Evolutionary conservation across 2,888 invertebrate species (phyloP).

Genomic region (Ennomos fuscantarius): DNA sequence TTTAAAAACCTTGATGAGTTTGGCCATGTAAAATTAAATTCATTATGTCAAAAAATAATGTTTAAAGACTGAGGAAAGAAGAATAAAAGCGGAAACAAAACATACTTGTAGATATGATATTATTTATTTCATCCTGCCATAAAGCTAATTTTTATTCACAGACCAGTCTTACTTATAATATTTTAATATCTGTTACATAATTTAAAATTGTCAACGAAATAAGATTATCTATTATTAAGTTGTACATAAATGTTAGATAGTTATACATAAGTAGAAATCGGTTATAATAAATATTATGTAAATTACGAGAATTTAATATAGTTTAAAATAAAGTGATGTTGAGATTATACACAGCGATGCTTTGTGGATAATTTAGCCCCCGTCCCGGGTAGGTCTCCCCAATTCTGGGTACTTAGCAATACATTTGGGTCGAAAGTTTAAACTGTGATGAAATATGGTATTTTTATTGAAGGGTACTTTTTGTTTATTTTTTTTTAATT

Average conservation of each 20-base stretch:
- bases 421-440: too few relatives aligned
- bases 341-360: conserved; percentile 16
- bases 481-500: too few relatives aligned
- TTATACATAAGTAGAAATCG: conserved; percentile 16
- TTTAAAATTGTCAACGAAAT: conserved; percentile 37
- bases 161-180: neutral
- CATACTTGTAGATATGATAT: conserved; percentile 45
- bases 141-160: conserved; percentile 16
- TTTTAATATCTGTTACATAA: conserved; percentile 9
- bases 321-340: conserved; percentile 39
- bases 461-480: too few relatives aligned
- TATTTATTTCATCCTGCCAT: conserved; percentile 26
- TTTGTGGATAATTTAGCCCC: too few relatives aligned
- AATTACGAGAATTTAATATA: conserved; percentile 31
- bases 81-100: conserved; percentile 43
- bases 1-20: neutral
- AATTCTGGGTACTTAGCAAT: too few relatives aligned
- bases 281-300: conserved; percentile 26
- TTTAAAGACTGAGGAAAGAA: conserved; percentile 72
- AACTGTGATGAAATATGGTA: too few relatives aligned
- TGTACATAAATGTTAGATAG: conserved; percentile 31
- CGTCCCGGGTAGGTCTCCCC: too few relatives aligned
- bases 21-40: conserved; percentile 10
- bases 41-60: conserved; percentile 21
- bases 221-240: conserved; percentile 18